A percentile compares a stretch with the other conserved stretches of the same genome.
Conservation (phyloP, 2,113 vertebrate genomes). For the Heterotilapia buettikoferi region DNA sequence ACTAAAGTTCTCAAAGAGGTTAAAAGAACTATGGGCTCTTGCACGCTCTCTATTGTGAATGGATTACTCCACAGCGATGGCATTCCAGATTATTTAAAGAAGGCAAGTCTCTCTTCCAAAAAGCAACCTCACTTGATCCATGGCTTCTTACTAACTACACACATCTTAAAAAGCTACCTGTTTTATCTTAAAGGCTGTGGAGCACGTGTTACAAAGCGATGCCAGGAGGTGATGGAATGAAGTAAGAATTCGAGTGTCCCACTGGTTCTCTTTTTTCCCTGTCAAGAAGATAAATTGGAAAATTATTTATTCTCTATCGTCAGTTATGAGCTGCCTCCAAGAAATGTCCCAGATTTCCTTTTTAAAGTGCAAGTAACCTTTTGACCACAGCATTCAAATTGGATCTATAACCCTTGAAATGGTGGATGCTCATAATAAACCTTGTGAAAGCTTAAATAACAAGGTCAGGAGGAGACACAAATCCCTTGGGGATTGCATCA, state of each 20-base stretch:
- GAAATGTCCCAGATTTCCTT: background rate
- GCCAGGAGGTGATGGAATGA: background rate
- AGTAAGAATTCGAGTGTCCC: background rate
- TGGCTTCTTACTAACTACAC: background rate
- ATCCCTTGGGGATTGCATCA: background rate
- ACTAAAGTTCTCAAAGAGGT: constrained; percentile 3
- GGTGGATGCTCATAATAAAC: background rate
- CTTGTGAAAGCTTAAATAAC: background rate
- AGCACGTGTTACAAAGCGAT: background rate
- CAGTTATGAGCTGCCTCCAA: background rate
- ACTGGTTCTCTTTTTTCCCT: background rate
- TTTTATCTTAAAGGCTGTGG: background rate
- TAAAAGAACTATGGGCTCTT: background rate
- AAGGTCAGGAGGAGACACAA: background rate
- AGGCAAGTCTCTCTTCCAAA: background rate
- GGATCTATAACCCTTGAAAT: background rate
- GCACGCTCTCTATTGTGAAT: background rate
- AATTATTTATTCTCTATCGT: background rate
- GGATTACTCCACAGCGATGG: background rate
- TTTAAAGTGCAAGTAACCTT: background rate
- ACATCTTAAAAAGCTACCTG: background rate
- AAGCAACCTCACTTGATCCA: background rate
- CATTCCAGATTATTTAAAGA: background rate
- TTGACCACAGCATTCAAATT: background rate
- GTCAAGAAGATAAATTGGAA: background rate